Evolutionary conservation across 1,140 invertebrate species (phyloP).

Genomic region (Zaprionus taronus): DNA sequence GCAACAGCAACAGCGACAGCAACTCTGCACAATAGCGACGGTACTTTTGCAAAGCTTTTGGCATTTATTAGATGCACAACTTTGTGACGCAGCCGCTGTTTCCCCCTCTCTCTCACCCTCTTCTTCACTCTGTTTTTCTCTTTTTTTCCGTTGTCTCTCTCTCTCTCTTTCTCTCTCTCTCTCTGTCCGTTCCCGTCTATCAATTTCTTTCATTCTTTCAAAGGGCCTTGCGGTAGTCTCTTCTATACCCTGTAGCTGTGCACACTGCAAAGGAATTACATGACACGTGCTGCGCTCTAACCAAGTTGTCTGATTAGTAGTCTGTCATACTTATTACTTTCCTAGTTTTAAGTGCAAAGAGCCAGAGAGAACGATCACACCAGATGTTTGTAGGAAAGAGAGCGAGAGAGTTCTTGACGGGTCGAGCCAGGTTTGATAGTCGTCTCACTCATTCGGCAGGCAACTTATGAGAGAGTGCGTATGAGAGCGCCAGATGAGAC

Average conservation of each 20-base stretch:
- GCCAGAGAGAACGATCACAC: too few relatives aligned
- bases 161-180: neutral
- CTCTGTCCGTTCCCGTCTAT: neutral
- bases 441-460: too few relatives aligned
- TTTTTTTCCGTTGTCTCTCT: neutral
- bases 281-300: too few relatives aligned
- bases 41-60: constrained; percentile 46
- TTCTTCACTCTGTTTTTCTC: neutral
- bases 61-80: constrained; percentile 79
- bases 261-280: too few relatives aligned
- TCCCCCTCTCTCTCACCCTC: neutral
- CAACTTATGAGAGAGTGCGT: too few relatives aligned
- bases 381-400: too few relatives aligned
- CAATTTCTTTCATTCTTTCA: constrained; percentile 7
- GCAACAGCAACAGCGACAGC: constrained; percentile 17
- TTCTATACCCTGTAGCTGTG: neutral
- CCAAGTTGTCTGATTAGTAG: too few relatives aligned
- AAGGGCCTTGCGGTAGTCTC: constrained; percentile 46
- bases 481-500: too few relatives aligned
- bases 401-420: too few relatives aligned
- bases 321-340: too few relatives aligned
- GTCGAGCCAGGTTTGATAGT: too few relatives aligned
- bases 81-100: constrained; percentile 48
- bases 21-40: constrained; percentile 16
- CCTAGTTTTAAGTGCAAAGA: too few relatives aligned